Evolutionary conservation across 1,140 invertebrate genomes (phyloP).

Genomic region (Drosophila sucinea): DNA sequence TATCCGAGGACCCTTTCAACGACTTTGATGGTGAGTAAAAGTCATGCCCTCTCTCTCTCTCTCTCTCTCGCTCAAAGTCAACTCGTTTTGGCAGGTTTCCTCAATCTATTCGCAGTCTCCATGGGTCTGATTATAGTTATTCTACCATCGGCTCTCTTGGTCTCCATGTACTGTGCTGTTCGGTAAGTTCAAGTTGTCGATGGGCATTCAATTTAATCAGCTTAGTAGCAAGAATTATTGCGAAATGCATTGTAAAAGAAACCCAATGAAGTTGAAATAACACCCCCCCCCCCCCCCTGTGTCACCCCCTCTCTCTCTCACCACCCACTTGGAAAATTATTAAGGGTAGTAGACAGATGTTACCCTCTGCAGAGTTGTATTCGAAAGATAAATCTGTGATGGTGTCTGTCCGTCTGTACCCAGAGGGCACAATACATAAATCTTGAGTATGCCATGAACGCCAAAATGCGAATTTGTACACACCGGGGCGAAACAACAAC

Average conservation of each 20-base stretch:
- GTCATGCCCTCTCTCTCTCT: background rate
- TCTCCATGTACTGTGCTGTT: conserved; percentile 70
- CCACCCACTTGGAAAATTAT: too few relatives aligned
- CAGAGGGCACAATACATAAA: conserved; percentile 47
- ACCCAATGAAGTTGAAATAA: conserved; percentile 16
- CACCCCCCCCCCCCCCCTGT: conserved; percentile 15
- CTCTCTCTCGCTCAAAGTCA: background rate
- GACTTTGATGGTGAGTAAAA: conserved; percentile 61
- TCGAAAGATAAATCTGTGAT: conserved; percentile 54
- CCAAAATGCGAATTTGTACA: conserved; percentile 60
- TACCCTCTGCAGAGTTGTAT: too few relatives aligned
- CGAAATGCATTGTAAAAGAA: background rate
- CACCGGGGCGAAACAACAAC: conserved; percentile 15
- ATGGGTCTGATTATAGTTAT: conserved; percentile 73
- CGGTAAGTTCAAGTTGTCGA: conserved; percentile 56
- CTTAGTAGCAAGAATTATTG: conserved; percentile 66
- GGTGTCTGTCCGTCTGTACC: conserved; percentile 29
- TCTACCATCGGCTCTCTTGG: conserved; percentile 62
- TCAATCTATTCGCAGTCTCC: conserved; percentile 67
- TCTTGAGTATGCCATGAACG: conserved; percentile 56
- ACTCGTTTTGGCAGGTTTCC: conserved; percentile 42
- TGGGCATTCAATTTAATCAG: conserved; percentile 56
- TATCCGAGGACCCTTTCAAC: conserved; percentile 56
- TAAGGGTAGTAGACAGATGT: too few relatives aligned
- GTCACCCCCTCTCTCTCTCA: background rate